Evolutionary conservation across 1,140 invertebrate genomes (phyloP).

Genomic region (Onthophagus taurus): DNA sequence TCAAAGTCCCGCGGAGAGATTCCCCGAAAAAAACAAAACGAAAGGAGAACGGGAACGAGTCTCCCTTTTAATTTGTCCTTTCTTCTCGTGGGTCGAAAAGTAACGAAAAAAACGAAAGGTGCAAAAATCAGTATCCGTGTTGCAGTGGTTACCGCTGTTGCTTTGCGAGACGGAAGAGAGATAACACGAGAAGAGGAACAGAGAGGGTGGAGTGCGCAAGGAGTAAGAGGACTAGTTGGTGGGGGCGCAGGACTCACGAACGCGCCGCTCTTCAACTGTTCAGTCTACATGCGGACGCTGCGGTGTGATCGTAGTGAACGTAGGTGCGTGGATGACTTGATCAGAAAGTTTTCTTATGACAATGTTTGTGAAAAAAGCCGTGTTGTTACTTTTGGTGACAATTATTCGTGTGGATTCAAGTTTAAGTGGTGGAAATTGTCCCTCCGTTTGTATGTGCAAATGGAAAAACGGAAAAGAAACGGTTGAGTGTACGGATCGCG

Average conservation of each 20-base stretch:
- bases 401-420: too few species aligned
- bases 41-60: neutral
- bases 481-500: conserved; percentile 75
- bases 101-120: conserved; percentile 12
- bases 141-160: conserved; percentile 36
- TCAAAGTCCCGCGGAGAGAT: too few species aligned
- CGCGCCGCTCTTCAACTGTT: too few species aligned
- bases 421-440: conserved; percentile 47
- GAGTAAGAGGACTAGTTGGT: conserved; percentile 21
- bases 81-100: conserved; percentile 6
- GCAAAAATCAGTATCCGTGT: conserved; percentile 36
- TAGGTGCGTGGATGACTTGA: neutral
- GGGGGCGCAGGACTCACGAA: conserved; percentile 16
- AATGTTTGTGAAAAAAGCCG: too few species aligned
- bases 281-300: conserved; percentile 23
- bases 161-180: conserved; percentile 34
- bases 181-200: conserved; percentile 17
- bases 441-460: conserved; percentile 75
- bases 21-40: conserved; percentile 3
- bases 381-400: too few species aligned
- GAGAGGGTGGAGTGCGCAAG: too few species aligned
- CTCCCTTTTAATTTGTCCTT: neutral
- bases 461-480: conserved; percentile 89
- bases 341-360: conserved; percentile 4
- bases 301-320: too few species aligned